Percentiles rank a stretch among this genome's conserved stretches.
Conservation (phyloP, 2,797 vertebrate species). For the Lepus oiostolus region DNA sequence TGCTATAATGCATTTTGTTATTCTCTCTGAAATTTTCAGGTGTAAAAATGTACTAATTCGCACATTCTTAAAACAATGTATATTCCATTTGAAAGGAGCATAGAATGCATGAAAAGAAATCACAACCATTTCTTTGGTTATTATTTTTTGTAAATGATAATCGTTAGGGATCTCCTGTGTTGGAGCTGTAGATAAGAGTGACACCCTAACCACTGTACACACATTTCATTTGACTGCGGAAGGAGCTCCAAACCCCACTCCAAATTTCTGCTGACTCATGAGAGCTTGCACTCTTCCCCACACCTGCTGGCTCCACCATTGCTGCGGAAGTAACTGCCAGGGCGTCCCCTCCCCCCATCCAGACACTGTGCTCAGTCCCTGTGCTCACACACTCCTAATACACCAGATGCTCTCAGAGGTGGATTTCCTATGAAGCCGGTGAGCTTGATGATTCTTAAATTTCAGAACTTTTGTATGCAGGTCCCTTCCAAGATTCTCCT, state of each 20-base stretch:
- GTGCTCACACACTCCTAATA: not conserved
- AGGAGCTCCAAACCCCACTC: not conserved
- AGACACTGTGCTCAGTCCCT: not conserved
- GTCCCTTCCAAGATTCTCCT: not conserved
- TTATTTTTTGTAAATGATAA: not conserved
- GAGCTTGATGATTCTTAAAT: not conserved
- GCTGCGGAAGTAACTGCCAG: not conserved
- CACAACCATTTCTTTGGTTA: not conserved
- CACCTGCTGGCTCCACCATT: not conserved
- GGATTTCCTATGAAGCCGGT: not conserved
- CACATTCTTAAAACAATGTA: conserved; percentile 39
- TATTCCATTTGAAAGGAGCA: conserved; percentile 36
- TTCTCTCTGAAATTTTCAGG: conserved; percentile 21
- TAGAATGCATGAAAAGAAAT: conserved; percentile 10
- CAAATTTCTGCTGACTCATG: not conserved
- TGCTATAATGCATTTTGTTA: not conserved
- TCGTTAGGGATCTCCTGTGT: not conserved
- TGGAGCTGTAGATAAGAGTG: not conserved
- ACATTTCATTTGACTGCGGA: not conserved
- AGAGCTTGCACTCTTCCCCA: not conserved
- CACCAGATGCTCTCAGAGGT: not conserved
- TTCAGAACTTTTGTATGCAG: not conserved
- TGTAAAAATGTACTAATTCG: not conserved
- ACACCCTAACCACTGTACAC: not conserved
- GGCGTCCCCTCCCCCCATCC: not conserved